Conservation (phyloP, 2,797 vertebrate species). For the Syndactyla subalaris region DNA sequence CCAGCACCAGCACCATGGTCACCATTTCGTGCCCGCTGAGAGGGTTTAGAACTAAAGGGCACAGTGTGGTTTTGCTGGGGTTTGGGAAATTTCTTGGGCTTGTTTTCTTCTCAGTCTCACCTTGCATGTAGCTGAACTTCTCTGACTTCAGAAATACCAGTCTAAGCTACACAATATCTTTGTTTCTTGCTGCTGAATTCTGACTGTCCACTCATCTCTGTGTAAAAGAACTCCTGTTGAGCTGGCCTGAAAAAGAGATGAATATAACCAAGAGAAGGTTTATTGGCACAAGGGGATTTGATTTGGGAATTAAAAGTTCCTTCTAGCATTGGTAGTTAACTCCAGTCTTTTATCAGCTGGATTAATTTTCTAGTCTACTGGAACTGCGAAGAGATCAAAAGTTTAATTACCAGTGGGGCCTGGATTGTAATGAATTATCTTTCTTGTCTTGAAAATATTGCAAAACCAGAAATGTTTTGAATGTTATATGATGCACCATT, state of each 20-base stretch:
- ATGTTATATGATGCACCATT: background rate
- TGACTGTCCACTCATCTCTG: background rate
- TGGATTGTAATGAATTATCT: background rate
- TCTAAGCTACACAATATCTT: background rate
- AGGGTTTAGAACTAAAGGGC: background rate
- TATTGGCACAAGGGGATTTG: background rate
- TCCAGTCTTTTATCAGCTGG: background rate
- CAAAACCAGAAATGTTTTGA: background rate
- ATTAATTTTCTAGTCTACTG: background rate
- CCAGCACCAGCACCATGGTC: background rate
- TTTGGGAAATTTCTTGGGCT: background rate
- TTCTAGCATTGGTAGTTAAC: background rate
- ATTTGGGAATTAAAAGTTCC: background rate
- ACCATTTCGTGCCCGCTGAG: background rate
- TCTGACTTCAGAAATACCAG: background rate
- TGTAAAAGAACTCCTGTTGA: background rate
- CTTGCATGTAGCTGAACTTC: background rate
- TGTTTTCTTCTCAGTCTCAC: background rate
- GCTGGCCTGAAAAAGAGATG: background rate
- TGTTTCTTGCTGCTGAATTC: background rate
- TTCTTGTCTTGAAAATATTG: slow-evolving; percentile 4
- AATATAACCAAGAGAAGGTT: background rate
- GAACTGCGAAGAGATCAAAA: slow-evolving; percentile 1
- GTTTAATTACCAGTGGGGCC: background rate
- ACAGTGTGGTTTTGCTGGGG: accelerated